phyloP scores from a whole-genome alignment of 2,113 vertebrate genomes.

The Dipodomys ordii region DNA sequence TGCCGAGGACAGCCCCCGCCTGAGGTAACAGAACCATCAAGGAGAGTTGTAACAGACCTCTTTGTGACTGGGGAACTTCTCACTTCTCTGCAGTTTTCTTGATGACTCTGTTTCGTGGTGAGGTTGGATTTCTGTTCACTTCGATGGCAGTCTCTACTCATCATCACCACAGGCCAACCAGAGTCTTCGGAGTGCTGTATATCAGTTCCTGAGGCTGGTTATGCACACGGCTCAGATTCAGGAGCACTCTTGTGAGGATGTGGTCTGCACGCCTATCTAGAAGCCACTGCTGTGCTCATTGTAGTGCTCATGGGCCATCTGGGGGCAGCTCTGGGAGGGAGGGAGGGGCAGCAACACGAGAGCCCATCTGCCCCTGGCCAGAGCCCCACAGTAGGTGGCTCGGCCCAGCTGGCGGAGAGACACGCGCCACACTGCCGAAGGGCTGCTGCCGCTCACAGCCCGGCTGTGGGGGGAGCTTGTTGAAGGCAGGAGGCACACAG shows the following conservation, averaged over 20 bases:
- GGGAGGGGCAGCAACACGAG: not conserved
- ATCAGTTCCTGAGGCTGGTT: fast-evolving
- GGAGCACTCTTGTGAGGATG: not conserved
- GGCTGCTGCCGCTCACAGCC: not conserved
- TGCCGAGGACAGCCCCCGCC: not conserved
- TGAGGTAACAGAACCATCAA: not conserved
- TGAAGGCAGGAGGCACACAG: not conserved
- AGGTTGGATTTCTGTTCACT: not conserved
- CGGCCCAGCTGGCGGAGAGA: not conserved
- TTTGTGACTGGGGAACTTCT: not conserved
- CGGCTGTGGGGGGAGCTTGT: not conserved
- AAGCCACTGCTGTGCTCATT: not conserved
- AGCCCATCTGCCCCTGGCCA: not conserved
- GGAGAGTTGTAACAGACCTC: not conserved
- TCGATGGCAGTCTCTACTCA: not conserved
- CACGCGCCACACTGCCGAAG: not conserved
- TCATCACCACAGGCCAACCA: not conserved
- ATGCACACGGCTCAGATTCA: not conserved
- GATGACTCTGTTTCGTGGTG: not conserved
- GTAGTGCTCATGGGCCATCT: no score
- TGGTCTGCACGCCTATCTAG: not conserved
- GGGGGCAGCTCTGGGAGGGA: not conserved
- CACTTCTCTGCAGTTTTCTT: not conserved
- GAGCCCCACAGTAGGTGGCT: fast-evolving
- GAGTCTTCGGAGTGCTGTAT: not conserved